A percentile compares a stretch with the other conserved stretches of the same genome.
Conservation (phyloP, 2,113 vertebrate species). For the Thunnus maccoyii region DNA sequence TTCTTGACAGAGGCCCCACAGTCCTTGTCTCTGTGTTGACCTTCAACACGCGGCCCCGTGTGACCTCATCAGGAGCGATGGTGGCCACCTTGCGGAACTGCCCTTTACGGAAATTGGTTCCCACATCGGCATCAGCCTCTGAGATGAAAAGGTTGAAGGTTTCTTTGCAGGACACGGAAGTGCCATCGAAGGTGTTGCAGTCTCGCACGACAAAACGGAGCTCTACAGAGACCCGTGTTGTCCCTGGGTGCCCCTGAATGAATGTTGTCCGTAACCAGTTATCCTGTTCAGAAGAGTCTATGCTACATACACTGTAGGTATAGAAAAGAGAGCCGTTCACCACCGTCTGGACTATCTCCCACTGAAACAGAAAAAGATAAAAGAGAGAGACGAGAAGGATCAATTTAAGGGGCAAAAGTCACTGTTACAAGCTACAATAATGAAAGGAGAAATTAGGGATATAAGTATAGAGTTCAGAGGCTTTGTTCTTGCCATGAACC, state of each 20-base stretch:
- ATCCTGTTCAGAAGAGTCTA: constrained; percentile 93
- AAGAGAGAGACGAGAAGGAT: constrained; percentile 31
- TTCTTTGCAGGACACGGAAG: constrained; percentile 93
- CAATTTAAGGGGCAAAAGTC: constrained; percentile 49
- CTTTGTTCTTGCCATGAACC: constrained; percentile 62
- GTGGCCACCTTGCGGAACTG: constrained; percentile 96
- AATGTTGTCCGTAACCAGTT: constrained; percentile 98
- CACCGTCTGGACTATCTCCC: constrained; percentile 95
- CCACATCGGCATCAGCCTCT: constrained; percentile 93
- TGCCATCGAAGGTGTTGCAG: constrained; percentile 92
- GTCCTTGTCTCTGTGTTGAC: constrained; percentile 91
- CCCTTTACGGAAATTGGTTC: constrained; percentile 95
- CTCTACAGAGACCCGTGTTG: constrained; percentile 92
- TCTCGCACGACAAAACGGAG: constrained; percentile 93
- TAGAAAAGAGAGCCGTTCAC: constrained; percentile 92
- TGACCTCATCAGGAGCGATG: constrained; percentile 95
- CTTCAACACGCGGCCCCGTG: constrained; percentile 85
- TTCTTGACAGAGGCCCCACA: constrained; percentile 86
- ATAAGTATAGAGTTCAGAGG: constrained; percentile 48
- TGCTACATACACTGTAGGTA: constrained; percentile 94
- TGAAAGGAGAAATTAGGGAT: constrained; percentile 35
- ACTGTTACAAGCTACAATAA: constrained; percentile 24
- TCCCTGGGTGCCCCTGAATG: constrained; percentile 90
- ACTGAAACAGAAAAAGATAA: constrained; percentile 82
- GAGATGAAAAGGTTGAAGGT: constrained; percentile 96